Evolutionary conservation across 2,797 vertebrate species (phyloP), one percentile per base, ranked within the genome.

Genomic region (Muraenolepis orangiensis): DNA sequence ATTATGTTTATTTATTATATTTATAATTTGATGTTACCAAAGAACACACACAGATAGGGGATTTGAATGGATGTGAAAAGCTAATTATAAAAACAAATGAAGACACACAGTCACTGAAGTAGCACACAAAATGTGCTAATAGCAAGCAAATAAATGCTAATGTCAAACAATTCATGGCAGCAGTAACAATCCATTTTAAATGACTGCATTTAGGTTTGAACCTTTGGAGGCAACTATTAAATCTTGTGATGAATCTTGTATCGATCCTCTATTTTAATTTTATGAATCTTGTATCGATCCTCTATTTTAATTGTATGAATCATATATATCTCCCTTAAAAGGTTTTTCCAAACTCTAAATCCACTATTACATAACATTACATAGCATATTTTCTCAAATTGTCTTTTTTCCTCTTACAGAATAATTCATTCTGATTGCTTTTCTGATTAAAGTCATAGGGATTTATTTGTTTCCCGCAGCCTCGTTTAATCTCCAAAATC

Each of bases 391-490:
- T 61, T 61, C 10, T 0, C n/a, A 6, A 2, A 0, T 26, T 61
- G n/a, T 61, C 26, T 61, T 57, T 57, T 61, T 10, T 11, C n/a
- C 23, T 26, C 57, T n/a, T 26, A 61, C 57, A 61, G 57, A 61
- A 61, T 61, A 61, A 61, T 61, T 61, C 57, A 61, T 61, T 61
- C 57, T 61, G 57, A 61, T 61, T 61, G 57, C 57, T 61, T 61
- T 61, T 61, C 30, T 40, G 66, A 32, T 71, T 75, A 66, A 28
- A 57, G 76, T 80, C 66, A 57, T 34, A 77, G n/a, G n/a, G n/a
- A 61, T 61, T 61, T 23, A 61, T 61, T 61, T 23, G 23, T 61
- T 61, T 23, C 23, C n/a, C n/a, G n/a, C 36, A 26, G 23, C 57
- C 4, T 26, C 6, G 57, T 26, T 23, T 61, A 61, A 61, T 61